Evolutionary conservation across 2,113 vertebrate genomes (phyloP).

Genomic region (Thymallus thymallus): DNA sequence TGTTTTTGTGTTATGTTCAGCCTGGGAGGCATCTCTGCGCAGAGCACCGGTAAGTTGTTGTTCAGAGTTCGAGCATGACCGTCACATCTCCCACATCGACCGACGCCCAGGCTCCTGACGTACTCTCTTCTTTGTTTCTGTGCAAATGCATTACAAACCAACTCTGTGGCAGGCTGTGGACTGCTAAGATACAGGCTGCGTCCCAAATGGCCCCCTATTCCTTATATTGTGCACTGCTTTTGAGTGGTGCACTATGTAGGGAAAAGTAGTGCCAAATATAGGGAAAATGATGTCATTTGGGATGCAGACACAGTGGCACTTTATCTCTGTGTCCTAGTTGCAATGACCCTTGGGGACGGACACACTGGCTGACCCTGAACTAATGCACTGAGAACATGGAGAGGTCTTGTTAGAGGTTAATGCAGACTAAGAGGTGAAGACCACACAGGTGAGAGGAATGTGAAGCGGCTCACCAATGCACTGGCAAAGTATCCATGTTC

Average conservation of each 20-base stretch:
- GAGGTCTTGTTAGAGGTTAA: slow-evolving; percentile 25
- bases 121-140: neutral
- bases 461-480: neutral
- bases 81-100: neutral
- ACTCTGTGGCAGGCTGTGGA: slow-evolving; percentile 11
- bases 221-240: no score
- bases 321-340: slow-evolving; percentile 17
- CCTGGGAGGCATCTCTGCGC: neutral
- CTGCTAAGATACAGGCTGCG: neutral
- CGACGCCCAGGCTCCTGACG: neutral
- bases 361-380: slow-evolving; percentile 4
- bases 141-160: slow-evolving; percentile 1
- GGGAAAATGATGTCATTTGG: no score
- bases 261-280: no score
- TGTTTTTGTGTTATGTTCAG: neutral
- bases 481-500: neutral
- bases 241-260: no score
- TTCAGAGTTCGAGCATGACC: neutral
- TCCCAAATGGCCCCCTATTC: no score
- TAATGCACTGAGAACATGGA: slow-evolving; percentile 33
- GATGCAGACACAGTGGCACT: no score
- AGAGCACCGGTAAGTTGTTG: slow-evolving; percentile 12
- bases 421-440: slow-evolving; percentile 23
- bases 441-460: slow-evolving; percentile 10
- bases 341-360: slow-evolving; percentile 8